These are phyloP conservation scores for Sepioteuthis lessoniana DNA, from an alignment of 2,888 invertebrate genomes.

Conservation along the genomic window DNA sequence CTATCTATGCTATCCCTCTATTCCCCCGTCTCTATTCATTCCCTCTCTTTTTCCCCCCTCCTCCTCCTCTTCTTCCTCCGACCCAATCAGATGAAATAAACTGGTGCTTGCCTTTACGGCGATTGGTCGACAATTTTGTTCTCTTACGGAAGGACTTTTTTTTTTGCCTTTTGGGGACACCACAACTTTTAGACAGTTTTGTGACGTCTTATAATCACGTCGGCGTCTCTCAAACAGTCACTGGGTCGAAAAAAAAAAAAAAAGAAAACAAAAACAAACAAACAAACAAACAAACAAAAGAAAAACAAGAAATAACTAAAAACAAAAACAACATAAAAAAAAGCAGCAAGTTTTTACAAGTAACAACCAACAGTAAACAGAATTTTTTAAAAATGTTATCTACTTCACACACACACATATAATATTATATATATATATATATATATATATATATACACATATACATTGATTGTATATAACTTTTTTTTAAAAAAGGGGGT, in stretches of 20 bases:
- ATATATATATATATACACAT: too few species aligned
- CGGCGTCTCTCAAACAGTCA: not conserved
- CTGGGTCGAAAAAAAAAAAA: not conserved
- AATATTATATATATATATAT: too few species aligned
- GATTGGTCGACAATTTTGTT: too few species aligned
- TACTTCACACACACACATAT: too few species aligned
- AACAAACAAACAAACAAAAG: not conserved
- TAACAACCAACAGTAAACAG: not conserved
- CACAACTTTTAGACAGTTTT: not conserved
- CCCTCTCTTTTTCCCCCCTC: not conserved
- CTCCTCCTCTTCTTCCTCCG: not conserved
- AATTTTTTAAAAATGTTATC: too few species aligned
- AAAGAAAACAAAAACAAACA: not conserved
- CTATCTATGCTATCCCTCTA: too few species aligned
- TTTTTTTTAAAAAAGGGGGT: too few species aligned
- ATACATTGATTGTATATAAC: not conserved
- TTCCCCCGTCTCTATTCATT: not conserved
- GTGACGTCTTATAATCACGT: not conserved
- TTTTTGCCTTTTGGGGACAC: not conserved
- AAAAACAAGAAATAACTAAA: not conserved
- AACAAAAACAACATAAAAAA: not conserved
- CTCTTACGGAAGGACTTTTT: not conserved
- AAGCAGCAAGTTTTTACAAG: not conserved
- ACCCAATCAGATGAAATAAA: not conserved
- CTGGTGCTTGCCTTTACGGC: not conserved